phyloP scores from a whole-genome alignment of 2,888 invertebrate genomes.

The Folsomia manolachei region DNA sequence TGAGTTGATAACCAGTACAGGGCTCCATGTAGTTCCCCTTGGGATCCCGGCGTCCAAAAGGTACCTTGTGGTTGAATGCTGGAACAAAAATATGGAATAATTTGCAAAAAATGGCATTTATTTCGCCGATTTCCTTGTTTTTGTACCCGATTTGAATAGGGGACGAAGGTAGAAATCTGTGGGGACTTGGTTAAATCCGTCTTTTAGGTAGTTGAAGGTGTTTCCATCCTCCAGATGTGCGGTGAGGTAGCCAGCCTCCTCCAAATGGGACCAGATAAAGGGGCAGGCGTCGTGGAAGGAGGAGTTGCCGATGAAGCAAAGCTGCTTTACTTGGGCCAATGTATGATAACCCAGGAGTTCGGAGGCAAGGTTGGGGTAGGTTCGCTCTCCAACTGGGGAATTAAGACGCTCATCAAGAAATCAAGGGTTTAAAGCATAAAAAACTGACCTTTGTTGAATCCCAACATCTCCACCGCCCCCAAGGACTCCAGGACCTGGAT shows the following conservation, averaged over 20 bases:
- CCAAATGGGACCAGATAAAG: slow-evolving; percentile 5
- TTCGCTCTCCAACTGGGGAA: too few relatives aligned
- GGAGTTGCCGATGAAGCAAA: background rate
- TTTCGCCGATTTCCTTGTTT: too few relatives aligned
- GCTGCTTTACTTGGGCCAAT: background rate
- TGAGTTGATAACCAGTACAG: slow-evolving; percentile 29
- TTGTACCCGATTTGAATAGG: too few relatives aligned
- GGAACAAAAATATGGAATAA: too few relatives aligned
- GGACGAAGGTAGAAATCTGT: slow-evolving; percentile 4
- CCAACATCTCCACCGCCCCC: slow-evolving; percentile 1
- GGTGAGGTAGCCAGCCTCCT: background rate
- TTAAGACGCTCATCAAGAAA: too few relatives aligned
- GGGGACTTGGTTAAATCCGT: background rate
- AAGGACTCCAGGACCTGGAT: background rate
- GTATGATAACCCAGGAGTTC: background rate
- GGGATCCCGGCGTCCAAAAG: background rate
- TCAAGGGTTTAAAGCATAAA: too few relatives aligned
- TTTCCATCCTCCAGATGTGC: background rate
- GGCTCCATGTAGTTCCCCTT: slow-evolving; percentile 10
- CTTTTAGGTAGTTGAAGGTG: background rate
- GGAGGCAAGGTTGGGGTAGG: background rate
- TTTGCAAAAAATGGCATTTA: too few relatives aligned
- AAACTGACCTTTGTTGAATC: slow-evolving; percentile 6
- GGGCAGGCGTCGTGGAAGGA: slow-evolving; percentile 30
- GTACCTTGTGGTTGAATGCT: background rate